These are phyloP conservation scores for Rallus limicola DNA, from an alignment of 2,113 vertebrate genomes.

Conservation along the genomic window DNA sequence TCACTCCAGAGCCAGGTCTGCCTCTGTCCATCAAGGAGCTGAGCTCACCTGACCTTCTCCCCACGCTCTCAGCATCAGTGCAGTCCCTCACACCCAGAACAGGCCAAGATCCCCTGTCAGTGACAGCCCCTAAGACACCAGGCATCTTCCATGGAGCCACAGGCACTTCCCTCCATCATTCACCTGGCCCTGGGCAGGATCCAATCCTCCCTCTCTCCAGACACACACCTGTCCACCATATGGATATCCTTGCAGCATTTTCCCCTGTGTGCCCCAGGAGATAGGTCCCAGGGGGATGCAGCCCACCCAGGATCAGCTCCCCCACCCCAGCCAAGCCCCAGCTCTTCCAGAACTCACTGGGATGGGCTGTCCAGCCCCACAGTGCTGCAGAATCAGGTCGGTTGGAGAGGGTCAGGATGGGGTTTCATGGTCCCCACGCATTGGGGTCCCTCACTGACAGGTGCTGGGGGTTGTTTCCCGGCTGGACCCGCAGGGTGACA, in stretches of 20 bases:
- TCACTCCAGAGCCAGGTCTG: background rate
- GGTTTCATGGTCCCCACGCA: accelerated
- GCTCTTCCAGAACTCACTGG: background rate
- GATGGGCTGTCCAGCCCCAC: background rate
- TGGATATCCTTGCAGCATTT: accelerated
- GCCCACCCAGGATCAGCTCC: background rate
- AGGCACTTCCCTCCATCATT: background rate
- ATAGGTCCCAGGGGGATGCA: accelerated
- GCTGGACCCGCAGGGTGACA: accelerated
- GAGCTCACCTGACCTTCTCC: background rate
- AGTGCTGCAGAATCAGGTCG: background rate
- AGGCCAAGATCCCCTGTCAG: background rate
- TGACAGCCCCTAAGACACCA: accelerated
- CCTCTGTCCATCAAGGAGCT: accelerated
- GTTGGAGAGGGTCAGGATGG: background rate
- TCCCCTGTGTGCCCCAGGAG: background rate
- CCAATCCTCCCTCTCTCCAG: background rate
- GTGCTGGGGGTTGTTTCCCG: background rate
- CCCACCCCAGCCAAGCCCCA: background rate
- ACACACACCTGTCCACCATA: background rate
- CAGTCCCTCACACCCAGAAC: background rate
- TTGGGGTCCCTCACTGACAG: accelerated
- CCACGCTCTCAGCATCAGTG: background rate
- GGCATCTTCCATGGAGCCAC: background rate
- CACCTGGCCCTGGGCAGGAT: background rate